Conservation (phyloP, 2,888 invertebrate genomes). For the Pilophorus perplexus region DNA sequence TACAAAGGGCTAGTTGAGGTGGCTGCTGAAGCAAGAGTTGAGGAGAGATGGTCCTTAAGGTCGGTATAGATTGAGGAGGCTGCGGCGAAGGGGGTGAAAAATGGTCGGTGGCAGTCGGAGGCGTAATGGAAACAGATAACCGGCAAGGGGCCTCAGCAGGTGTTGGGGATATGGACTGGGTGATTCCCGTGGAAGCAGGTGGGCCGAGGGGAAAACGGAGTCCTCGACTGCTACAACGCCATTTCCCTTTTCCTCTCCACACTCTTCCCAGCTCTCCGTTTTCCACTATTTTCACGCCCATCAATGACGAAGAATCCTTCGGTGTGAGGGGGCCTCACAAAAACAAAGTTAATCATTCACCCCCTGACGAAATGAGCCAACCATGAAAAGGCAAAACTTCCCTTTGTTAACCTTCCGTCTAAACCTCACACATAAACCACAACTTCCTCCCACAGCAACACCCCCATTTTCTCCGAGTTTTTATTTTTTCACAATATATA, state of each 20-base stretch:
- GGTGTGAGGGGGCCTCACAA: constrained; percentile 6
- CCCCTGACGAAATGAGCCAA: constrained; percentile 14
- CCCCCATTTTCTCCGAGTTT: too few relatives aligned
- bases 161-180: constrained; percentile 38
- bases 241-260: constrained; percentile 1
- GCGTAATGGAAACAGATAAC: constrained; percentile 41
- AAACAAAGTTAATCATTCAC: constrained; percentile 23
- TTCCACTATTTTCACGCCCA: constrained; percentile 8
- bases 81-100: constrained; percentile 26
- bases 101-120: constrained; percentile 23
- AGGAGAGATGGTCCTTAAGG: too few relatives aligned
- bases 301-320: too few relatives aligned
- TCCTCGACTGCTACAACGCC: constrained; percentile 6
- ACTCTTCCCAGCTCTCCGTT: background rate
- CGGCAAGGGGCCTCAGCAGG: constrained; percentile 33
- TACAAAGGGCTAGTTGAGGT: too few relatives aligned
- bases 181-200: constrained; percentile 26
- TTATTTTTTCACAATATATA: background rate
- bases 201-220: background rate
- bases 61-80: too few relatives aligned
- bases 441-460: background rate
- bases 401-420: constrained; percentile 7
- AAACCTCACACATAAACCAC: background rate
- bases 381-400: background rate
- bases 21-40: too few relatives aligned